phyloP scores from a whole-genome alignment of 2,113 vertebrate species.

The Phylloscopus trochiloides region DNA sequence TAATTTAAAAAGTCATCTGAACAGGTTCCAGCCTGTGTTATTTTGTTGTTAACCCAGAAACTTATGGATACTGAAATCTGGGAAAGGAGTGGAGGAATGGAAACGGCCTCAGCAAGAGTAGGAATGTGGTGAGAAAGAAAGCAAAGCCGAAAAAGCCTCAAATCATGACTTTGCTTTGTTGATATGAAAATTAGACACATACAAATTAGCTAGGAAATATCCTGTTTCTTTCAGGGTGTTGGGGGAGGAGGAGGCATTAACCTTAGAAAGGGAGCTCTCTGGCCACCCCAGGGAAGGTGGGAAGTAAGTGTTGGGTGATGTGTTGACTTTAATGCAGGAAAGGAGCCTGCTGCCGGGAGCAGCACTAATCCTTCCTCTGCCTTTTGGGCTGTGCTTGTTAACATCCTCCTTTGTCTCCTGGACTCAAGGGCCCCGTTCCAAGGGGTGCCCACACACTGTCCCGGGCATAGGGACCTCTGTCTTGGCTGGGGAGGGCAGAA shows the following conservation, averaged over 20 bases:
- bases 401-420: not conserved
- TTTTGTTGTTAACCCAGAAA: constrained; percentile 45
- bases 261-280: constrained; percentile 33
- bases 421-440: accelerated
- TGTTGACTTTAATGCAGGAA: constrained; percentile 72
- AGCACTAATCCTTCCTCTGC: constrained; percentile 24
- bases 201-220: constrained; percentile 63
- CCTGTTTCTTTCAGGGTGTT: not conserved
- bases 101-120: accelerated
- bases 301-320: constrained; percentile 66
- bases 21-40: constrained; percentile 38
- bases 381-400: not conserved
- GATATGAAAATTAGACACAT: constrained; percentile 49
- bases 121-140: not conserved
- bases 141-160: not conserved
- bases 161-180: constrained; percentile 7
- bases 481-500: not conserved
- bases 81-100: not conserved
- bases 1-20: not conserved
- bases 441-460: accelerated
- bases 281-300: constrained; percentile 57
- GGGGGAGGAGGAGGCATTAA: constrained; percentile 9
- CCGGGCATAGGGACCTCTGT: not conserved
- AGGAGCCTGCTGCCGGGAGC: constrained; percentile 41
- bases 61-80: constrained; percentile 15